These are phyloP conservation scores for Aplidium turbinatum DNA, from an alignment of 23 tunicate species.

Conservation along the genomic window DNA sequence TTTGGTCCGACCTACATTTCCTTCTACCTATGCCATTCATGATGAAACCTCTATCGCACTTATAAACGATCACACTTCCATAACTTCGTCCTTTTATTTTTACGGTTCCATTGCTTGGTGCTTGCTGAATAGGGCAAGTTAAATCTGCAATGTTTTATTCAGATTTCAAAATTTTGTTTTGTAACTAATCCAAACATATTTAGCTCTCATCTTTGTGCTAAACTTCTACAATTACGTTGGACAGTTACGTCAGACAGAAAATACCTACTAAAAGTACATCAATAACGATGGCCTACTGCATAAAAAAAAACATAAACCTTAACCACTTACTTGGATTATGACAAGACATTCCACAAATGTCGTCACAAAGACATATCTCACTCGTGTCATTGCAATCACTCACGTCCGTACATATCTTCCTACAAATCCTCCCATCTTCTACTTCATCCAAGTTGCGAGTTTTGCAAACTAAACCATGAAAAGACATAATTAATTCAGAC, in stretches of 20 bases:
- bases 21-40: background rate
- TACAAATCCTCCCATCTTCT: constrained; percentile 26
- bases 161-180: background rate
- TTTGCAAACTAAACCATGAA: too few relatives aligned
- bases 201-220: background rate
- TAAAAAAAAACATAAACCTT: too few relatives aligned
- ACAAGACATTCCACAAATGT: constrained; percentile 29
- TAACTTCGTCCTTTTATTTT: background rate
- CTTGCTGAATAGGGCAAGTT: background rate
- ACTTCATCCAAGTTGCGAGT: too few relatives aligned
- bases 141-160: background rate
- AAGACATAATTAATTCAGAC: too few relatives aligned
- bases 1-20: background rate
- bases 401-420: constrained; percentile 9
- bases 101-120: background rate
- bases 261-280: too few relatives aligned
- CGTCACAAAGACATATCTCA: constrained; percentile 39
- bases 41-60: background rate
- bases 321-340: constrained; percentile 4
- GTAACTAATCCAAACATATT: background rate
- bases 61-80: background rate
- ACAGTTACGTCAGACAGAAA: too few relatives aligned
- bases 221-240: background rate
- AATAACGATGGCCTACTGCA: too few relatives aligned
- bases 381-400: constrained; percentile 24